phyloP scores from a whole-genome alignment of 1,140 invertebrate genomes.

The Brachionus paranguensis region DNA sequence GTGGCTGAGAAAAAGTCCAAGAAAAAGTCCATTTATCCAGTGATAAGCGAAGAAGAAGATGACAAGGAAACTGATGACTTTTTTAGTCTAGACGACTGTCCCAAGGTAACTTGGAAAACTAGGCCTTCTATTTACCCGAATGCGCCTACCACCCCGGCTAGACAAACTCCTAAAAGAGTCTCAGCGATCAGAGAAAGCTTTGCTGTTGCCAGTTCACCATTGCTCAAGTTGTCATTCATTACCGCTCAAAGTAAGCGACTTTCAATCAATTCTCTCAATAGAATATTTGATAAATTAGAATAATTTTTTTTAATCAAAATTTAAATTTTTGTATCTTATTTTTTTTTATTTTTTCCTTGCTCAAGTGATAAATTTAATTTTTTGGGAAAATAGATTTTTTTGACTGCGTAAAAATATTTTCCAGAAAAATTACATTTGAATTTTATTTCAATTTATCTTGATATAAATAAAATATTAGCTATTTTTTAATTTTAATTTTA shows the following conservation, averaged over 20 bases:
- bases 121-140: conserved; percentile 11
- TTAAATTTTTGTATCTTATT: not conserved
- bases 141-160: not conserved
- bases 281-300: conserved; percentile 27
- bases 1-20: not conserved
- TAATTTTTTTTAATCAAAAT: not conserved
- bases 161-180: not conserved
- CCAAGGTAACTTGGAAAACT: conserved; percentile 9
- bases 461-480: no score
- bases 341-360: not conserved
- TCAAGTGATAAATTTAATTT: not conserved
- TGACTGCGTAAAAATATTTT: no score
- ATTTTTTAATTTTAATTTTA: no score
- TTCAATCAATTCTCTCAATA: conserved; percentile 9
- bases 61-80: conserved; percentile 15
- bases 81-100: conserved; percentile 16
- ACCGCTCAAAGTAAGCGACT: not conserved
- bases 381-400: not conserved
- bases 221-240: conserved; percentile 20
- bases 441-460: no score
- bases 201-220: conserved; percentile 3
- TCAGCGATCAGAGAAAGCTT: not conserved
- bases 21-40: conserved; percentile 17
- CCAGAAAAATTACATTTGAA: no score
- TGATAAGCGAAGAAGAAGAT: not conserved